Conservation (phyloP, 2,113 vertebrate species). For the Talpa occidentalis region DNA sequence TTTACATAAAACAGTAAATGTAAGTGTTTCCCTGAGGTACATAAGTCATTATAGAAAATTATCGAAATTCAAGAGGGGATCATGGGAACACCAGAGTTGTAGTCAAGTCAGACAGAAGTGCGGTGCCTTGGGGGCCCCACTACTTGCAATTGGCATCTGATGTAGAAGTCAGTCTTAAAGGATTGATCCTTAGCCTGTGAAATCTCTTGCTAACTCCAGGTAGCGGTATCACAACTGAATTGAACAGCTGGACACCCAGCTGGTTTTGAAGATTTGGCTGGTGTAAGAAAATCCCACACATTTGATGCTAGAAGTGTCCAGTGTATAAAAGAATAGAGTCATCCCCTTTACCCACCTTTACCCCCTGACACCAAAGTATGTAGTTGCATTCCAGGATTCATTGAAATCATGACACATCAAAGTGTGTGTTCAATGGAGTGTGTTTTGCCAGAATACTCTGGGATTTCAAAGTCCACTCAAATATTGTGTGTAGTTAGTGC, state of each 20-base stretch:
- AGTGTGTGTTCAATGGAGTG: accelerated
- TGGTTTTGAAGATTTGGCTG: background rate
- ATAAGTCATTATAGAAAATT: background rate
- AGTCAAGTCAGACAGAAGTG: background rate
- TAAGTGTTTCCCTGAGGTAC: background rate
- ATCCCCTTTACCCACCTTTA: no score
- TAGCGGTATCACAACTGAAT: background rate
- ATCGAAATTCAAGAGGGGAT: background rate
- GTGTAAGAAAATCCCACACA: background rate
- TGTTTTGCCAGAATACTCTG: background rate
- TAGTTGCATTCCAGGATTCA: background rate
- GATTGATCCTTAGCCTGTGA: background rate
- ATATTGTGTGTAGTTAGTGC: background rate
- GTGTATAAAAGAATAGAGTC: background rate
- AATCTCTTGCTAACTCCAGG: background rate
- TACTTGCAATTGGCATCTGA: background rate
- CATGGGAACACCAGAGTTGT: background rate
- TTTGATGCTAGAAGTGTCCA: background rate
- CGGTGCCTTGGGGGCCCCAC: background rate
- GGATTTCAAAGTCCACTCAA: background rate
- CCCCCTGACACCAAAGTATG: background rate
- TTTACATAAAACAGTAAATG: background rate
- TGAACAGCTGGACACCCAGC: background rate
- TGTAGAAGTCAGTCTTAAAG: background rate
- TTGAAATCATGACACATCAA: background rate